Percentiles rank a stretch among this genome's conserved stretches.
These are phyloP conservation scores for Hydropotes inermis DNA, from an alignment of 2,113 vertebrate genomes.

Conservation along the genomic window DNA sequence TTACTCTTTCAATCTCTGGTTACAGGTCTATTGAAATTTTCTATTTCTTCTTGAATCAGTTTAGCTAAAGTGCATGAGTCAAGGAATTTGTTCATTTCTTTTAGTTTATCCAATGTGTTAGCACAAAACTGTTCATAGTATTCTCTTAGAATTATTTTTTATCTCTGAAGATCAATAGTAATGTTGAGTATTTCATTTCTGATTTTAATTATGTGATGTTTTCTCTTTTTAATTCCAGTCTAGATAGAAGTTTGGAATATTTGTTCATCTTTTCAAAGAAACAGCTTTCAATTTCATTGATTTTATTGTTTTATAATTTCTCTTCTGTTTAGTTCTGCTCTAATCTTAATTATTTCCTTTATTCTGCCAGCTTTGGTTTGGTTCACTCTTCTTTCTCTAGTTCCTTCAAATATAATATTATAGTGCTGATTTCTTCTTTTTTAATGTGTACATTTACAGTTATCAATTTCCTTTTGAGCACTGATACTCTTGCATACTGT, in stretches of 20 bases:
- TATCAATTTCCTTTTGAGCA: background rate
- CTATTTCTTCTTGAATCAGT: background rate
- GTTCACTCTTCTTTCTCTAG: background rate
- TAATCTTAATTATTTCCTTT: background rate
- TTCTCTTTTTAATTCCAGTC: background rate
- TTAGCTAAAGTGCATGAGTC: background rate
- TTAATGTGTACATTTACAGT: background rate
- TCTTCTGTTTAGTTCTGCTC: background rate
- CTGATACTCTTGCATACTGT: background rate
- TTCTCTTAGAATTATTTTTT: background rate
- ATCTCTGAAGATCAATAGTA: background rate
- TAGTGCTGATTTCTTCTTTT: background rate
- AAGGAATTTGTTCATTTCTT: background rate
- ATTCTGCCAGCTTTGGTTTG: background rate
- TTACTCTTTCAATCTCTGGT: background rate
- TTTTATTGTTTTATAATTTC: background rate
- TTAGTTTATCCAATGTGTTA: background rate
- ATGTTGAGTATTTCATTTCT: background rate
- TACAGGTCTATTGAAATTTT: background rate
- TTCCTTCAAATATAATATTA: background rate
- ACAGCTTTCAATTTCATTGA: background rate
- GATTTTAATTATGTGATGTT: background rate
- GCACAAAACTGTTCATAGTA: background rate
- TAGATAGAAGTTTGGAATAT: background rate
- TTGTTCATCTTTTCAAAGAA: background rate